phyloP scores from a whole-genome alignment of 1,140 invertebrate species.

The Lepidostoma basale region DNA sequence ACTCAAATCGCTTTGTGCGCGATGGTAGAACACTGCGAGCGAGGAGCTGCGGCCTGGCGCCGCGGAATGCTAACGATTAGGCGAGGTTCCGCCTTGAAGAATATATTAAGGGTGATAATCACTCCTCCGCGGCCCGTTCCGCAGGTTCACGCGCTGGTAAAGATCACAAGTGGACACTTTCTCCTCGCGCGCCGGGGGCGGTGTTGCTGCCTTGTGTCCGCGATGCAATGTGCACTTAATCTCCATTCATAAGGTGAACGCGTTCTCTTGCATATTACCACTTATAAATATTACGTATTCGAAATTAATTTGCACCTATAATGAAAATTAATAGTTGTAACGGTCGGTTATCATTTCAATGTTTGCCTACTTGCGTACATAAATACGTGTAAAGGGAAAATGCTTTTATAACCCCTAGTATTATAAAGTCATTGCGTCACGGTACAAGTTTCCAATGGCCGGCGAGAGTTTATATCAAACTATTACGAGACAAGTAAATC shows the following conservation, averaged over 20 bases:
- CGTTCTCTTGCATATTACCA: constrained; percentile 12
- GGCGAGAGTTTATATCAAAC: too few species aligned
- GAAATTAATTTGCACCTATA: neutral
- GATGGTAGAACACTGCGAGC: too few species aligned
- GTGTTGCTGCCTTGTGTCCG: neutral
- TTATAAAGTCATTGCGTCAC: too few species aligned
- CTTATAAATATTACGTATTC: neutral
- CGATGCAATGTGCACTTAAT: neutral
- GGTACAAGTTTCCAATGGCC: too few species aligned
- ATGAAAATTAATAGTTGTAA: too few species aligned
- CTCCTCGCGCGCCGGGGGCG: constrained; percentile 1
- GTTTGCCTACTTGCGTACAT: too few species aligned
- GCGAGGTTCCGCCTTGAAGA: neutral
- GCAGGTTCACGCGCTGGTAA: neutral
- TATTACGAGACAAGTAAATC: too few species aligned
- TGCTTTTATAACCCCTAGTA: too few species aligned
- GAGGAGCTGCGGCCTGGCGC: too few species aligned
- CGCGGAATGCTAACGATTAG: too few species aligned
- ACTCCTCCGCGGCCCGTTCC: neutral
- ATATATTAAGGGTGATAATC: neutral
- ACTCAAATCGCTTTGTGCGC: neutral
- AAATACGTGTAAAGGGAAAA: too few species aligned
- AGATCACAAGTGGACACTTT: constrained; percentile 10
- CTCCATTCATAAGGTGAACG: constrained; percentile 15
- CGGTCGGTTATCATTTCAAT: too few species aligned